These are phyloP conservation scores for Platichthys stellatus DNA, from an alignment of 2,113 vertebrate genomes.

Conservation along the genomic window DNA sequence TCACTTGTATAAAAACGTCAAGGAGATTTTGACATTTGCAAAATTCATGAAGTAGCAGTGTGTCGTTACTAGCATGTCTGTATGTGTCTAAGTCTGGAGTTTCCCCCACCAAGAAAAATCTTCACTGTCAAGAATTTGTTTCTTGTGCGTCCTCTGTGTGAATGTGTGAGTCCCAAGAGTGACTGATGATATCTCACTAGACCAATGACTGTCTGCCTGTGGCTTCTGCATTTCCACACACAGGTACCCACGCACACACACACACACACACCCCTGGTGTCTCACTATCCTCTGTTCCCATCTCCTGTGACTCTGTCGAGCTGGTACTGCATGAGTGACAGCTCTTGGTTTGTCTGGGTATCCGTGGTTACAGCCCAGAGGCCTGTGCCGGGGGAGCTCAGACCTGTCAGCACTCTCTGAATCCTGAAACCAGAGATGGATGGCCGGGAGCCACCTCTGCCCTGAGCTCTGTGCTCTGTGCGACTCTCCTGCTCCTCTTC, in stretches of 20 bases:
- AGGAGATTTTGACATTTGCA: constrained; percentile 63
- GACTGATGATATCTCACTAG: constrained; percentile 57
- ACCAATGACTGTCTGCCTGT: constrained; percentile 28
- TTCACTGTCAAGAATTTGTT: constrained; percentile 26
- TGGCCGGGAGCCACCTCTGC: constrained; percentile 64
- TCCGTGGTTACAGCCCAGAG: constrained; percentile 76
- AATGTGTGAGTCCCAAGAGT: constrained; percentile 18
- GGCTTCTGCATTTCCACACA: constrained; percentile 38
- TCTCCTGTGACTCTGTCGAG: constrained; percentile 68
- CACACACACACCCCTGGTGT: constrained; percentile 37
- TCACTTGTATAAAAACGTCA: constrained; percentile 60
- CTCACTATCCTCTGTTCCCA: constrained; percentile 57
- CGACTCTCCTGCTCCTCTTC: constrained; percentile 40
- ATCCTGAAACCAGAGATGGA: constrained; percentile 75
- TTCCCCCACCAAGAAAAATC: constrained; percentile 20
- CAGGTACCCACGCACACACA: constrained; percentile 11
- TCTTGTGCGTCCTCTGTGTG: constrained; percentile 26
- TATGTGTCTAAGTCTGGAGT: constrained; percentile 39
- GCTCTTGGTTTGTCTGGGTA: constrained; percentile 75
- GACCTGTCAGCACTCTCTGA: constrained; percentile 75
- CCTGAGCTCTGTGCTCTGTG: constrained; percentile 48
- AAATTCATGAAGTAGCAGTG: constrained; percentile 64
- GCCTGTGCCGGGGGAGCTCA: constrained; percentile 61
- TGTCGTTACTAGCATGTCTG: constrained; percentile 50
- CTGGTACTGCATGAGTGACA: constrained; percentile 71